These are phyloP conservation scores for Mimumesa dahlbomi DNA, from an alignment of 2,888 invertebrate species.

Conservation along the genomic window DNA sequence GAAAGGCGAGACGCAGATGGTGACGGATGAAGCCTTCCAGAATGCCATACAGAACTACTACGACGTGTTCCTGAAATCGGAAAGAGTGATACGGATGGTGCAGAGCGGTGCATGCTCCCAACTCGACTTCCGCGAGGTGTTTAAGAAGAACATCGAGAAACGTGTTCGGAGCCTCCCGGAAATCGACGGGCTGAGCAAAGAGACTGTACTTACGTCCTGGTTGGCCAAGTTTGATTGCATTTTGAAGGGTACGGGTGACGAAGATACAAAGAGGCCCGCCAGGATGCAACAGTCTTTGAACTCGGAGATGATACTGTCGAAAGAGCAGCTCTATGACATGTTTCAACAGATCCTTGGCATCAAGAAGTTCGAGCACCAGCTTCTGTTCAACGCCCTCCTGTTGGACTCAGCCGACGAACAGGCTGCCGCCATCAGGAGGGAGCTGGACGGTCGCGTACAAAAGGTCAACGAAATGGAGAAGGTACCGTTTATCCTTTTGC, in stretches of 20 bases:
- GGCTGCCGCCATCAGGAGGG: slow-evolving; percentile 99
- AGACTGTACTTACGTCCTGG: slow-evolving; percentile 99
- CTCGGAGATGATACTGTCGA: slow-evolving; percentile 96
- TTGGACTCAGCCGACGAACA: slow-evolving; percentile 99
- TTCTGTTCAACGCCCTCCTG: slow-evolving; percentile 98
- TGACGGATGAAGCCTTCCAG: slow-evolving; percentile 98
- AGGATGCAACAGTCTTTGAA: slow-evolving; percentile 94
- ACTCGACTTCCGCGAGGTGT: slow-evolving; percentile 99
- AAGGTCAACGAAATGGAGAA: slow-evolving; percentile 98
- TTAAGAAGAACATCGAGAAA: slow-evolving; percentile 99
- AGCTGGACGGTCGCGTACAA: slow-evolving; percentile 98
- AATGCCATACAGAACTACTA: slow-evolving; percentile 98
- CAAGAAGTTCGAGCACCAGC: slow-evolving; percentile 99
- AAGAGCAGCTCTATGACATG: slow-evolving; percentile 99
- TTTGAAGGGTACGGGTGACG: slow-evolving; percentile 94
- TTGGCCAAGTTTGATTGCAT: slow-evolving; percentile 99
- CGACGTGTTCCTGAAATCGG: slow-evolving; percentile 98
- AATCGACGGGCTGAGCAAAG: slow-evolving; percentile 99
- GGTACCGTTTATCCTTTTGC: slow-evolving; percentile 81
- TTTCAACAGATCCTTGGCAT: slow-evolving; percentile 99
- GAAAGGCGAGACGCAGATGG: slow-evolving; percentile 98
- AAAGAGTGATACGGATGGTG: slow-evolving; percentile 97
- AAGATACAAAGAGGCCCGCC: slow-evolving; percentile 92
- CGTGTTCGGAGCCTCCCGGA: slow-evolving; percentile 98
- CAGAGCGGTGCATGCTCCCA: slow-evolving; percentile 98